These are phyloP conservation scores for Caenorhabditis sp. DNA, from an alignment of 2,888 invertebrate genomes.

Conservation along the genomic window DNA sequence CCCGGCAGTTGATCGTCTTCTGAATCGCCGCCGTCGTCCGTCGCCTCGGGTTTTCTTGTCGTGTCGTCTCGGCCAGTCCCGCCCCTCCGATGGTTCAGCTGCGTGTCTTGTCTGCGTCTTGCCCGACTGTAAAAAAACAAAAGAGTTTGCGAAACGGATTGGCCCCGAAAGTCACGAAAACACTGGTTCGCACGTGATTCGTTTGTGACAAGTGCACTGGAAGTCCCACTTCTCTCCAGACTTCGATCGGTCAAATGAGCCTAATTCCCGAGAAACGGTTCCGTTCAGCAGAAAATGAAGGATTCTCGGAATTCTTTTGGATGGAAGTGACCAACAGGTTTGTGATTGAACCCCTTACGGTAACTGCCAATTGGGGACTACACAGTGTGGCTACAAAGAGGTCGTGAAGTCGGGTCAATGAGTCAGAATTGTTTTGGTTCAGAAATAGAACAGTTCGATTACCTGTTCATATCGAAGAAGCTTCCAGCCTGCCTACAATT, in stretches of 20 bases:
- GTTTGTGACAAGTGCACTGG: conserved; percentile 39
- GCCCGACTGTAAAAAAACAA: conserved; percentile 35
- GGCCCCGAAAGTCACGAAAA: conserved; percentile 52
- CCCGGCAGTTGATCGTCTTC: conserved; percentile 46
- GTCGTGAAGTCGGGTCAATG: conserved; percentile 4
- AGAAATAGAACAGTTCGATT: background rate
- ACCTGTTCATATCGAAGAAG: too few species aligned
- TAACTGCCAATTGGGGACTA: background rate
- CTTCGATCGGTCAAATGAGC: conserved; percentile 19
- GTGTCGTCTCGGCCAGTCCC: conserved; percentile 21
- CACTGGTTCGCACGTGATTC: conserved; percentile 45
- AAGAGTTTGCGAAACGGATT: conserved; percentile 55
- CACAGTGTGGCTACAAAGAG: background rate
- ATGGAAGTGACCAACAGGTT: conserved; percentile 6
- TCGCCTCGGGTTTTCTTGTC: conserved; percentile 21
- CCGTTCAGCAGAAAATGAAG: background rate
- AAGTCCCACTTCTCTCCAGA: conserved; percentile 1
- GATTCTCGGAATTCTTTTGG: background rate
- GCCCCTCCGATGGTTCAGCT: conserved; percentile 52
- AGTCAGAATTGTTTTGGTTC: background rate
- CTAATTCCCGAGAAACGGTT: conserved; percentile 7
- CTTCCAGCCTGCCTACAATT: background rate
- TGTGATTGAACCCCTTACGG: background rate
- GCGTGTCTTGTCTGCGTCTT: conserved; percentile 49
- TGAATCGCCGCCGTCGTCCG: conserved; percentile 33